A percentile compares a stretch with the other conserved stretches of the same genome.
Evolutionary conservation across 2,888 invertebrate genomes (phyloP).

Genomic region (Nymphalis polychloros): DNA sequence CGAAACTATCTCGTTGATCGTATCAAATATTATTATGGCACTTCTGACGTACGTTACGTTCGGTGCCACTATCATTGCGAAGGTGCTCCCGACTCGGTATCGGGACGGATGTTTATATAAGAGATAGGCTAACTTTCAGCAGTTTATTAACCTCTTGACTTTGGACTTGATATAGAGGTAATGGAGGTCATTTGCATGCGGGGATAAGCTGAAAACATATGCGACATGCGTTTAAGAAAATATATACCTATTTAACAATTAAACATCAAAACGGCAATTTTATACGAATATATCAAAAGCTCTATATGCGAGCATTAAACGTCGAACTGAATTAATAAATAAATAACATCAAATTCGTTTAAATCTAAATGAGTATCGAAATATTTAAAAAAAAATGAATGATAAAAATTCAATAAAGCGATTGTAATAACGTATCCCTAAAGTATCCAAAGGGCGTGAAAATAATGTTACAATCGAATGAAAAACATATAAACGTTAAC

Average conservation of each 20-base stretch:
- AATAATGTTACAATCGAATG: conserved; percentile 35
- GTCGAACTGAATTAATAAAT: too few species aligned
- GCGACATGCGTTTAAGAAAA: background rate
- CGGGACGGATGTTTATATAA: conserved; percentile 62
- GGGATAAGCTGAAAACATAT: conserved; percentile 7
- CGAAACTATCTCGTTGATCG: background rate
- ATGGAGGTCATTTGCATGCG: conserved; percentile 30
- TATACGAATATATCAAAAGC: too few species aligned
- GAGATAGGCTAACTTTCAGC: conserved; percentile 54
- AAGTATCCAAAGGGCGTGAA: conserved; percentile 33
- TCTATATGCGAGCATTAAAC: too few species aligned
- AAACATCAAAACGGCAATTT: too few species aligned
- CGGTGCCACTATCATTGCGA: conserved; percentile 47
- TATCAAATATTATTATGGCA: conserved; percentile 5
- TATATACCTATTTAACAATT: background rate
- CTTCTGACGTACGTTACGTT: conserved; percentile 28
- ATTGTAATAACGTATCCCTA: conserved; percentile 20
- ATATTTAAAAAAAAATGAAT: background rate
- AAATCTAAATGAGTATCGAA: too few species aligned
- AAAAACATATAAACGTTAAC: conserved; percentile 38
- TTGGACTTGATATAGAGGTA: conserved; percentile 37
- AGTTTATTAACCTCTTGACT: conserved; percentile 48
- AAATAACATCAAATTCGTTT: too few species aligned
- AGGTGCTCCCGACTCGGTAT: conserved; percentile 46
- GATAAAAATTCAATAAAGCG: background rate